These are phyloP conservation scores for Chondrilla cf. caribensis DNA, from an alignment of 37 sponge, comb jelly and placozoan genomes.

Conservation along the genomic window DNA sequence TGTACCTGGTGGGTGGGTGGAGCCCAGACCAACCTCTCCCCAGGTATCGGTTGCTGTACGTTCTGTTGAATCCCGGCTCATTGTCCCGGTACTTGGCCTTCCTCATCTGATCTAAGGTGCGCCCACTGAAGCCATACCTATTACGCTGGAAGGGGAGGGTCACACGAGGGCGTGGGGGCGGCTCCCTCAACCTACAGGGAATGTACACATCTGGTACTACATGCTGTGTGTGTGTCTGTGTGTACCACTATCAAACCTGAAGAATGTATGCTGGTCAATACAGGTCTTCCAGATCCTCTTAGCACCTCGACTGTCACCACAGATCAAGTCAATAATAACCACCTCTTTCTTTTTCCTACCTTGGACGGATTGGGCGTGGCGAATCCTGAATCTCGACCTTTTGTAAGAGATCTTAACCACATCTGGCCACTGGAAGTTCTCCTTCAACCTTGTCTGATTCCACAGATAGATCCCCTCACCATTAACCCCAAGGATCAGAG, in stretches of 20 bases:
- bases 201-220: too few relatives aligned
- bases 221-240: too few relatives aligned
- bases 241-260: slow-evolving; percentile 40
- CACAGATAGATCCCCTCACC: slow-evolving; percentile 8
- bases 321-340: slow-evolving; percentile 8
- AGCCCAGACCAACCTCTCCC: not conserved
- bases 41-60: not conserved
- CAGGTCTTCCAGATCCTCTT: slow-evolving; percentile 82
- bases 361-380: slow-evolving; percentile 22
- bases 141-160: slow-evolving; percentile 27
- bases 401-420: slow-evolving; percentile 78
- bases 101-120: slow-evolving; percentile 51
- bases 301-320: slow-evolving; percentile 39
- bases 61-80: slow-evolving; percentile 22
- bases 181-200: slow-evolving; percentile 34
- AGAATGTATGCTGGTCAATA: slow-evolving; percentile 87
- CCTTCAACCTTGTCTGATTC: slow-evolving; percentile 11
- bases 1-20: not conserved
- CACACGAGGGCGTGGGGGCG: slow-evolving; percentile 30
- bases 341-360: not conserved
- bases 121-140: slow-evolving; percentile 69
- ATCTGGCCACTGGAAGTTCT: slow-evolving; percentile 43
- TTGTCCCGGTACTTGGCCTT: not conserved
- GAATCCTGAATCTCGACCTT: slow-evolving; percentile 47
- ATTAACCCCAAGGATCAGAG: slow-evolving; percentile 13